phyloP scores from a whole-genome alignment of 2,113 vertebrate genomes.

The Cebus imitator region DNA sequence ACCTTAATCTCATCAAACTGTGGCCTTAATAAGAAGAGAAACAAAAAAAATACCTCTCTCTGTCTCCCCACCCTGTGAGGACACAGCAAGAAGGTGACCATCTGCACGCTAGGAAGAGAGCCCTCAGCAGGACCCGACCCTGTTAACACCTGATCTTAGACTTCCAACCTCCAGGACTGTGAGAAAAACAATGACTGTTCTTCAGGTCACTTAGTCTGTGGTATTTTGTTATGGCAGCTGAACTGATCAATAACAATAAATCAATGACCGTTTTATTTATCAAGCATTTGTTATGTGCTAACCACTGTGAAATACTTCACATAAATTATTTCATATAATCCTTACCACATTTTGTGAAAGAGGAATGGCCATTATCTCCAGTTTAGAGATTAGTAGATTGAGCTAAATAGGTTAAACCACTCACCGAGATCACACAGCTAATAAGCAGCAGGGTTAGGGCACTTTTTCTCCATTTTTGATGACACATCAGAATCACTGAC shows the following conservation, averaged over 20 bases:
- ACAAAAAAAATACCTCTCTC: not conserved
- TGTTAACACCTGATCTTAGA: not conserved
- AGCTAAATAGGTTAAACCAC: not conserved
- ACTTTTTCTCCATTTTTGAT: not conserved
- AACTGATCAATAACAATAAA: not conserved
- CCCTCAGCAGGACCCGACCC: not conserved
- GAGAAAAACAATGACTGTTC: not conserved
- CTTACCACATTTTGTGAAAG: not conserved
- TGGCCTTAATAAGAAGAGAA: not conserved
- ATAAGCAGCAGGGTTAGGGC: not conserved
- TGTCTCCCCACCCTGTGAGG: not conserved
- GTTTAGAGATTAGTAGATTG: constrained; percentile 21
- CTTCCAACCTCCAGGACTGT: not conserved
- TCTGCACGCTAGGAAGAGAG: not conserved
- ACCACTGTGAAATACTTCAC: not conserved
- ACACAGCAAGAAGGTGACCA: not conserved
- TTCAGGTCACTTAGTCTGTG: not conserved
- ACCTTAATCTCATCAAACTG: not conserved
- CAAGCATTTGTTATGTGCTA: not conserved
- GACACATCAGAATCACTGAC: not conserved
- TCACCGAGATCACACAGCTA: not conserved
- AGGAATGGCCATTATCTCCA: not conserved
- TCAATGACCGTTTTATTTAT: not conserved
- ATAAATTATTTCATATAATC: not conserved
- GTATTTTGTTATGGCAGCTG: not conserved